Conservation (phyloP, 2,888 invertebrate genomes). For the Clanis bilineata region DNA sequence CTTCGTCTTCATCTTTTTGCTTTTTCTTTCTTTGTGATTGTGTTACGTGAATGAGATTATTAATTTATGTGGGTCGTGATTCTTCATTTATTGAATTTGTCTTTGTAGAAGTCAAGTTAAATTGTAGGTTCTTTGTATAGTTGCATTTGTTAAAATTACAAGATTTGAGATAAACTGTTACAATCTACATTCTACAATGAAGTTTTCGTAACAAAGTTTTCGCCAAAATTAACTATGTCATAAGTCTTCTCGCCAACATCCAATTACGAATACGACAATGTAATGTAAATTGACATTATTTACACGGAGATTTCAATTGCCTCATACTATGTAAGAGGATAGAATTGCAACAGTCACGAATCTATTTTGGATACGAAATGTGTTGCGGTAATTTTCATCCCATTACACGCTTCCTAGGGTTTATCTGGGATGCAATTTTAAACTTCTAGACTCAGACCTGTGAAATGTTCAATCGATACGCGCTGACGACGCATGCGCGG, state of each 20-base stretch:
- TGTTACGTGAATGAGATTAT: neutral
- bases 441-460: constrained; percentile 13
- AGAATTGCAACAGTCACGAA: neutral
- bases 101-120: neutral
- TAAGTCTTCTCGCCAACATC: neutral
- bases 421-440: constrained; percentile 13
- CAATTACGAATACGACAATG: neutral
- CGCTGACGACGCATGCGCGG: constrained; percentile 10
- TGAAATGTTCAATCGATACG: constrained; percentile 13
- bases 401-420: constrained; percentile 1
- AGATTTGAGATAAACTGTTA: no score
- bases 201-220: neutral
- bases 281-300: neutral
- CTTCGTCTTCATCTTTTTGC: neutral
- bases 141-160: neutral
- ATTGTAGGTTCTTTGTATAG: neutral
- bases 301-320: neutral
- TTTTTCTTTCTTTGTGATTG: neutral
- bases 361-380: neutral
- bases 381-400: neutral
- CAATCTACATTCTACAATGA: neutral
- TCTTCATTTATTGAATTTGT: neutral
- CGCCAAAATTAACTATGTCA: neutral
- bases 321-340: neutral
- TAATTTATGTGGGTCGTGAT: neutral